Evolutionary conservation across 2,797 vertebrate species (phyloP), one percentile per base, ranked within the genome.

Genomic region (Momotus momota): DNA sequence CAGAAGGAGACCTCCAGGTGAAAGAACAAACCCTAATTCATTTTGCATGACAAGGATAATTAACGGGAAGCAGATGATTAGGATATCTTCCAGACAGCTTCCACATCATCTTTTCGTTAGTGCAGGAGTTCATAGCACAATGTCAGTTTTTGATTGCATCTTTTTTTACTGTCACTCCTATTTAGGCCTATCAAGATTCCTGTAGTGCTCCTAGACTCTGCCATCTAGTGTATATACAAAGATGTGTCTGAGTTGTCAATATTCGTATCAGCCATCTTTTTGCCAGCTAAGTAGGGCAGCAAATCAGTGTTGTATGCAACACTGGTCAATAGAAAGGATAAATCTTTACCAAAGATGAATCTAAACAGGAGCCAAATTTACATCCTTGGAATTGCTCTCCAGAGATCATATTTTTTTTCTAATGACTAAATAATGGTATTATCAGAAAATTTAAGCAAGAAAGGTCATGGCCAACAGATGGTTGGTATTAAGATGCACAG

Each of bases 361-460:
- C 14, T 58, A 61, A 62, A 11, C 19, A 82, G 48, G 9, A 73
- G 12, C 4, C 1, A 0, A 62, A 66, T 55, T 70, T 77, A 18
- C 35, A 23, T 51, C 40, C 23, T 77, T 82, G 14, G 33, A 85
- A 66, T 29, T 77, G 43, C 5, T 80, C 16, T 85, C 60, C 43
- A 23, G 14, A 62, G 12, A n/a, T 35, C 0, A 17, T 12, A 2
- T 1, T 40, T 13, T 16, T n/a, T 38, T 60, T 19, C 48, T 45
- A 5, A 31, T 38, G 5, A 64, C 5, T 81, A 78, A 69, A 40
- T 9, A 25, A 19, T 69, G 10, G 14, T 54, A 40, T 20, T n/a
- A 75, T 8, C 19, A 75, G 48, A 85, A 69, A 33, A 52, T 14
- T n/a, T 82, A 65, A 73, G 0, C 1, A 26, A 41, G 18, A 61